phyloP scores from a whole-genome alignment of 1,140 invertebrate species.

The Hyposmocoma kahamanoa region DNA sequence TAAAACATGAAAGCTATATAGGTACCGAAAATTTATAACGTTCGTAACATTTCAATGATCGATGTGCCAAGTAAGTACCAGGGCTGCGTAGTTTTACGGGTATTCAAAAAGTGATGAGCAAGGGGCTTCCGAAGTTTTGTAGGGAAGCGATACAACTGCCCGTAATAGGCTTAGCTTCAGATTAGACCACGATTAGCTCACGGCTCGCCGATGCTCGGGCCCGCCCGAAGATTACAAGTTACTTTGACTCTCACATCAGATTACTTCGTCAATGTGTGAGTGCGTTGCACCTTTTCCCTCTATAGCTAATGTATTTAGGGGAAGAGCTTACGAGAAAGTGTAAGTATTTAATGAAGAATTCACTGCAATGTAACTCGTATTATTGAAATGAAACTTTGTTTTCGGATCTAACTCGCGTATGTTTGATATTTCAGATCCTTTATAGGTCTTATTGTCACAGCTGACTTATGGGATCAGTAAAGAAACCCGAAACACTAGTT shows the following conservation, averaged over 20 bases:
- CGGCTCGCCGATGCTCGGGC: slow-evolving; percentile 40
- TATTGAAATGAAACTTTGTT: too few species aligned
- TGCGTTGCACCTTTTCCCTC: too few species aligned
- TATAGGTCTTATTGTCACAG: too few species aligned
- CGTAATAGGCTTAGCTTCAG: slow-evolving; percentile 67
- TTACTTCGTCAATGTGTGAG: slow-evolving; percentile 30
- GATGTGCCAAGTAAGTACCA: slow-evolving; percentile 34
- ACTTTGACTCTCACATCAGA: slow-evolving; percentile 42
- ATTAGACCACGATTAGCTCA: slow-evolving; percentile 66
- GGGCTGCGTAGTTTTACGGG: slow-evolving; percentile 51
- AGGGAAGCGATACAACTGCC: slow-evolving; percentile 68
- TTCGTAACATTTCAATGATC: slow-evolving; percentile 58
- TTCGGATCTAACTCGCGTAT: too few species aligned
- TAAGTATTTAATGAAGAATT: too few species aligned
- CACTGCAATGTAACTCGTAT: too few species aligned
- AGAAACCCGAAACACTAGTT: too few species aligned
- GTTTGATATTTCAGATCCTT: too few species aligned
- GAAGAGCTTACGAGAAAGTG: too few species aligned
- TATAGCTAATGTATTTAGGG: too few species aligned
- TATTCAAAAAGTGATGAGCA: slow-evolving; percentile 41
- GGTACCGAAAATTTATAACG: slow-evolving; percentile 37
- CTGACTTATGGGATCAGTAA: too few species aligned
- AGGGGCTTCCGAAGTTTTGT: slow-evolving; percentile 70
- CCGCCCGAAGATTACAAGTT: slow-evolving; percentile 52
- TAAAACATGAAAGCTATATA: too few species aligned